These are phyloP conservation scores for Horisme vitalbata DNA, from an alignment of 2,888 invertebrate species.

Conservation along the genomic window DNA sequence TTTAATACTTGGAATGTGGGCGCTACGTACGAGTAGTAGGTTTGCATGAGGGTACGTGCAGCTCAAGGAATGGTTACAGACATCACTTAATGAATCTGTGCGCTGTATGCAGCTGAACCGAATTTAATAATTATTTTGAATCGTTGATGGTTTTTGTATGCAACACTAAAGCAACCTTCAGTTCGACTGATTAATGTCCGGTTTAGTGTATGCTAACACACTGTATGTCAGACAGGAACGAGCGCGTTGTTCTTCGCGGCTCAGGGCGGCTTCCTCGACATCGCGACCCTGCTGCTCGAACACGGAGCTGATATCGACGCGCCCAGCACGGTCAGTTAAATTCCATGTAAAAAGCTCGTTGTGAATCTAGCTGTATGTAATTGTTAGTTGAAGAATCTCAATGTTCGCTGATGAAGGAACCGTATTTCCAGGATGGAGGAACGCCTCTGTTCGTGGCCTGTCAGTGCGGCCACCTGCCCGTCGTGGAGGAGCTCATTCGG, in stretches of 20 bases:
- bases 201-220: slow-evolving; percentile 12
- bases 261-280: slow-evolving; percentile 94
- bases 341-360: not conserved
- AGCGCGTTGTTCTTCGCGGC: slow-evolving; percentile 97
- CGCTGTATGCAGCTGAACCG: no score
- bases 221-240: slow-evolving; percentile 89
- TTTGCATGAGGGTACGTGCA: no score
- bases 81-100: no score
- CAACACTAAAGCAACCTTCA: no score
- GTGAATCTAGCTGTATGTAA: no score
- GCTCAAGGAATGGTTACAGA: no score
- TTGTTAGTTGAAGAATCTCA: no score
- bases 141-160: no score
- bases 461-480: slow-evolving; percentile 94
- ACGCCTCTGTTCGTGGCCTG: slow-evolving; percentile 96
- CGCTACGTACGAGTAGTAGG: no score
- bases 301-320: slow-evolving; percentile 90
- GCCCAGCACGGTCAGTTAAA: slow-evolving; percentile 86
- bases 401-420: not conserved
- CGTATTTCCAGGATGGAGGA: slow-evolving; percentile 91
- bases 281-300: slow-evolving; percentile 90
- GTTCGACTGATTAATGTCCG: no score
- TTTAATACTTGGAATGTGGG: no score
- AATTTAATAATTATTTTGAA: no score
- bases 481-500: slow-evolving; percentile 91